Base-by-base conservation (phyloP, 2,113 vertebrate genomes). In the Serinus canaria region DNA sequence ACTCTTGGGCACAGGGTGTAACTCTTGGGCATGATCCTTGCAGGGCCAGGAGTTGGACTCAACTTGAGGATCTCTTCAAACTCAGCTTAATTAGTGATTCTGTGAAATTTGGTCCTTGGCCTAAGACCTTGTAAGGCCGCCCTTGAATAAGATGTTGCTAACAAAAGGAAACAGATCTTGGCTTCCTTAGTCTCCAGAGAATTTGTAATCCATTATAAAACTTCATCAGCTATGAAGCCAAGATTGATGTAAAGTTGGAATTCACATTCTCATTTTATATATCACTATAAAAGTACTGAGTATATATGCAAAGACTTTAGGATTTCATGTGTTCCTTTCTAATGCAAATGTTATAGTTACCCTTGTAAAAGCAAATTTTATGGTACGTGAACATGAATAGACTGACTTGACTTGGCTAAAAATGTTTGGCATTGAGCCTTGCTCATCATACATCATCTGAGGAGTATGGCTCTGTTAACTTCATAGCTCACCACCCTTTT, bases 351-450 rank as follows among this genome's bases (percentile, higher is more conserved):
- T 56, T 76, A 66, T 28, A 85, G 49, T 60, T 80, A n/a, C 24
- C 24, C 37, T 83, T 69, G 30, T 69, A 83, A 87, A 93, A 83
- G 44, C 5, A 79, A 59, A 83, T 89, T 94, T 90, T 72, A 92
- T 86, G 67, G 44, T 88, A 86, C 37, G n/a, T 69, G 75, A 85
- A 41, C 88, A 85, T 55, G 56, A 93, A 92, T 68, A 88, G 43
- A 79, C 24, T 86, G 59, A 83, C 59, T 88, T 91, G 60, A 87
- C 74, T 90, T 90, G 62, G 35, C 62, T 83, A 76, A 88, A 93
- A 90, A 28, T 68, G 31, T 83, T 85, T 93, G 86, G 46, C 75
- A 46, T 15, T 62, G 37, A 94, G 53, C 58, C 49, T 90, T 63
- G 15, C 39, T 79, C 67, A 64, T 90, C 39, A 68, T 44, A 76